These are phyloP conservation scores for Syngnathus typhle DNA, from an alignment of 2,113 vertebrate genomes.

Conservation along the genomic window DNA sequence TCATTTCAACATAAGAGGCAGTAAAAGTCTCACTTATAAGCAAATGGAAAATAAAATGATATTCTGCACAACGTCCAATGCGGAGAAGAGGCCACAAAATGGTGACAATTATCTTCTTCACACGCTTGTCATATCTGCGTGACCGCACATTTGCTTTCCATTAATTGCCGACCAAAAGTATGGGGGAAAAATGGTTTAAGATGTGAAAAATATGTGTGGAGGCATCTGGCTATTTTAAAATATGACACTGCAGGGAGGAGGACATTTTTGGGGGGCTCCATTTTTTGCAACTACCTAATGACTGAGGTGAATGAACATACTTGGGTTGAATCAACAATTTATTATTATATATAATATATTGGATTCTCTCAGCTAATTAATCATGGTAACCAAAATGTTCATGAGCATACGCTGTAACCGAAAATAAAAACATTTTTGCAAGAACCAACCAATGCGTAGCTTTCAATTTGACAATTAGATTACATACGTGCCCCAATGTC, in stretches of 20 bases:
- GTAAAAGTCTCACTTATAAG: conserved; percentile 37
- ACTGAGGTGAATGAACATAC: neutral
- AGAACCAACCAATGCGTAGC: too few relatives aligned
- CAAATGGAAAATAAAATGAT: conserved; percentile 1
- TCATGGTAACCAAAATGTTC: neutral
- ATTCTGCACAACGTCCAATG: conserved; percentile 10
- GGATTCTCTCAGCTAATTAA: neutral
- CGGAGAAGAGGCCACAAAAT: conserved; percentile 24
- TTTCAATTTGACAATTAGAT: neutral
- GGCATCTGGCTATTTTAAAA: conserved; percentile 9
- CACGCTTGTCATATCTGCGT: conserved; percentile 23
- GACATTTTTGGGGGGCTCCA: neutral
- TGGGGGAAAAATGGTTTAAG: conserved; percentile 11
- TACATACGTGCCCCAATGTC: neutral
- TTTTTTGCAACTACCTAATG: neutral
- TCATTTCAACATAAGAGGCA: conserved; percentile 83
- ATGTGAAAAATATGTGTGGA: conserved; percentile 15
- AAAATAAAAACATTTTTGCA: neutral
- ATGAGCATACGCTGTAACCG: too few relatives aligned
- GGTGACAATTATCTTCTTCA: conserved; percentile 37
- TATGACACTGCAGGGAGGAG: neutral
- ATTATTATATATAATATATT: neutral
- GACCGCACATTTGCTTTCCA: conserved; percentile 21
- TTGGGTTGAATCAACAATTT: neutral
- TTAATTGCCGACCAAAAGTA: conserved; percentile 14